phyloP scores from a whole-genome alignment of 1,140 invertebrate genomes.

The Trichoplusia ni region DNA sequence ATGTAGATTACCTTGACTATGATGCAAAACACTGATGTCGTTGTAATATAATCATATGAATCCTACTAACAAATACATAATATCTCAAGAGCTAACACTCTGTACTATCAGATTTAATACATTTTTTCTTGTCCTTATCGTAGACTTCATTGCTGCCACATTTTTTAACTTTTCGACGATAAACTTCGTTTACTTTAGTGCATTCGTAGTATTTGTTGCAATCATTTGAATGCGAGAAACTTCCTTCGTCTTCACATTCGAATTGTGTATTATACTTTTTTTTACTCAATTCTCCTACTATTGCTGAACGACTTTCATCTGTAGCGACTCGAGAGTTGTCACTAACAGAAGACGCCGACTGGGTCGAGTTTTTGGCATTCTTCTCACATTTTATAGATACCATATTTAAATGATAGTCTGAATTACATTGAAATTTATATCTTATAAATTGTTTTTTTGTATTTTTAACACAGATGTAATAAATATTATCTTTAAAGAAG shows the following conservation, averaged over 20 bases:
- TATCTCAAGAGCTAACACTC: slow-evolving; percentile 48
- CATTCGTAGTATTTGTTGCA: slow-evolving; percentile 69
- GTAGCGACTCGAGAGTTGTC: slow-evolving; percentile 42
- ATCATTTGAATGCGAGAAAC: slow-evolving; percentile 55
- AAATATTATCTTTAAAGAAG: slow-evolving; percentile 53
- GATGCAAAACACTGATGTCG: too few relatives aligned
- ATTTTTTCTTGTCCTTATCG: slow-evolving; percentile 61
- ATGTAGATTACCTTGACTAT: too few relatives aligned
- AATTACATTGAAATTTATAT: slow-evolving; percentile 69
- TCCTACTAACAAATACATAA: not conserved
- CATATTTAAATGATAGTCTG: slow-evolving; percentile 61
- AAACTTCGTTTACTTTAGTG: slow-evolving; percentile 50
- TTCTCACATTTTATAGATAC: slow-evolving; percentile 44
- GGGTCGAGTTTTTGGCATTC: slow-evolving; percentile 26
- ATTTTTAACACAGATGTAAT: slow-evolving; percentile 68
- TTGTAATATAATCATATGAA: too few relatives aligned
- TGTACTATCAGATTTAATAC: slow-evolving; percentile 62
- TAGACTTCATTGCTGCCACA: slow-evolving; percentile 66
- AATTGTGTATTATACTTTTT: slow-evolving; percentile 39
- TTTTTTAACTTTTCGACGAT: slow-evolving; percentile 55
- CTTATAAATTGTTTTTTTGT: slow-evolving; percentile 43
- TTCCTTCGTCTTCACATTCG: slow-evolving; percentile 61
- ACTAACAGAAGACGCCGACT: slow-evolving; percentile 33
- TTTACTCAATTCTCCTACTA: slow-evolving; percentile 26
- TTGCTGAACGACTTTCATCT: slow-evolving; percentile 38